Evolutionary conservation across 2,888 invertebrate species (phyloP), one percentile per base, ranked within the genome.

Genomic region (Dioctria rufipes): DNA sequence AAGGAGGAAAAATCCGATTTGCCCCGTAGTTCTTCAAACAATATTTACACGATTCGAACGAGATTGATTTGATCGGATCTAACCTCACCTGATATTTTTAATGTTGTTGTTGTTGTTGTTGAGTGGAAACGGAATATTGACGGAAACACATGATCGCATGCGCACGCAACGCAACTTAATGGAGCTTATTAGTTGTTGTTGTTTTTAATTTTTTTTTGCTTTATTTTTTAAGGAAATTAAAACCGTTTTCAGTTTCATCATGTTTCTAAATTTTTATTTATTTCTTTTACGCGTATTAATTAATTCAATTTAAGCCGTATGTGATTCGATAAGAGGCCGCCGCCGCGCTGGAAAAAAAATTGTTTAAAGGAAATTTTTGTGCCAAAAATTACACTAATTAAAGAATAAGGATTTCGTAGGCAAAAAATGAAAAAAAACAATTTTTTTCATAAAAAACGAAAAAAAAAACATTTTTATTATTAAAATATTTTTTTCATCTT

Each of bases 101-200:
- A 25, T 25, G 25, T 25, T 25, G n/a, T 13, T n/a, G 39, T 37
- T 25, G 25, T 25, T 25, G n/a, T 13, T n/a, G 39, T 37, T n/a
- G 39, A 39, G 63, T 8, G 63, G 39, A 63, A 42, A 9, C 8
- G 40, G 42, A 42, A 4, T 49, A 6, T 6, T 42, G 65, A 9
- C 65, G 40, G n/a, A 65, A 25, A 25, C 2, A 25, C 25, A 25
- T 25, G 25, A 25, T 0, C 25, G 25, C 25, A 42, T 65, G 40
- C 39, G 40, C 65, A 65, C 65, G 65, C 65, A 65, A 65, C n/a
- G 65, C 40, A 25, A 42, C 65, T 40, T 65, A 65, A 65, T 65
- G 40, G 40, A n/a, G 65, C 65, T 65, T 65, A 65, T 65, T 65
- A 65, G 65, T 40, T 9, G 40, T n/a, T 5, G 40, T 13, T 13